Evolutionary conservation across 2,113 vertebrate species (phyloP), one percentile per base, ranked within the genome.

Genomic region (Mixornis gularis): DNA sequence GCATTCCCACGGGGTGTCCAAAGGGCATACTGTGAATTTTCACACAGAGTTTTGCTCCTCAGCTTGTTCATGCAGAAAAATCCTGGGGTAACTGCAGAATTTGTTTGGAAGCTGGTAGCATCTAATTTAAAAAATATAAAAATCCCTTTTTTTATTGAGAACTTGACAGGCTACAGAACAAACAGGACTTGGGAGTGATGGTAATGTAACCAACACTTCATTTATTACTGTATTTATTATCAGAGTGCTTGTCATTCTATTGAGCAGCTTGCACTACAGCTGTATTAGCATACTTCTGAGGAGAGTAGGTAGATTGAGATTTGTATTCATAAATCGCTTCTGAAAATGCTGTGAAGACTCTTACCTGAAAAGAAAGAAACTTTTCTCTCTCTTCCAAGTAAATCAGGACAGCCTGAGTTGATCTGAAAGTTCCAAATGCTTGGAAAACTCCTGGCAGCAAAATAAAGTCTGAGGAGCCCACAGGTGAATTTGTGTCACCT

Each of bases 211-310:
- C 17, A 94, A 29, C 51, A 85, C 25, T 79, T 73, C 74, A 63
- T 87, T 87, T 93, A 73, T 94, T 92, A 36, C 29, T 81, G 62
- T 34, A 71, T 72, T 79, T 91, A 62, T 77, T 83, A 73, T 43
- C 59, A 79, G 46, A 84, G 40, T 89, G 27, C 73, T 89, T 92
- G 91, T 81, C 77, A 87, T 29, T 59, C 63, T 87, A 41, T 64
- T 73, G 34, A 73, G 51, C 10, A 77, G 55, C 81, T 36, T 80
- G 82, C 43, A 48, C 34, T 79, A 68, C 36, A 90, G 36, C 21
- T 10, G 2, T 56, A 59, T 78, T 52, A 89, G 13, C 46, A 43
- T 53, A 46, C 63, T 72, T 70, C 72, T n/a, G 60, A 83, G 40
- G 41, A 52, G 38, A 78, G 44, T 49, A 72, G n/a, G 68, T 59